Base-by-base conservation (phyloP, 2,113 vertebrate species). In the Chlorodrepanis virens region DNA sequence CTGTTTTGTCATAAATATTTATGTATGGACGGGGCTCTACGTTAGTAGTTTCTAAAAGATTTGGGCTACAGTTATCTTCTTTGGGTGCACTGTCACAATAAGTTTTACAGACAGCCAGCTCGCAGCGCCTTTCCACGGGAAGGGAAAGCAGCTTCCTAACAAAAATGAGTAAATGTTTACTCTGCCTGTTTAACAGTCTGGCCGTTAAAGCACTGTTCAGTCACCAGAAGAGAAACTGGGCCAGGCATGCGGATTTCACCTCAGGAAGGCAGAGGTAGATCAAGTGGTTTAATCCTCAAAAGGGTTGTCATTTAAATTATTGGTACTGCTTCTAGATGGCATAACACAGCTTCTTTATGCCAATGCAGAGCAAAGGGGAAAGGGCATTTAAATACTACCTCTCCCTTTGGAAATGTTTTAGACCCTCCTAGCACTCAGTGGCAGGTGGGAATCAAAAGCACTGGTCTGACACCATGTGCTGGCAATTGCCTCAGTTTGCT, bases 1-100 rank as follows among this genome's bases (percentile, higher is more conserved):
- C 65, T 78, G 39, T 28, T 96, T 88, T 85, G 14, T 64, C 72
- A 57, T 63, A 96, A 92, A 71, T 89, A 92, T 94, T 92, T 94
- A 37, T 92, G 74, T 86, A 16, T 12, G 37, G 81, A n/a, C 56
- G 82, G 60, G 82, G 25, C 21, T 84, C 74, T 56, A 44, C 5
- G 25, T 79, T 53, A 86, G 76, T 61, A 0, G 1, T 54, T 91
- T 87, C 91, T 29, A 35, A 63, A 87, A 77, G 10, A 25, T 50
- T 29, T 12, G 47, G 76, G 67, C 39, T 61, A 25, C 16, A n/a
- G 9, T 77, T 68, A 21, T n/a, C 50, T 52, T 76, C 40, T 78
- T 77, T 0, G 5, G 15, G 19, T 76, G 22, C 24, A 14, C 14
- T 91, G 23, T 47, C 27, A 9, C 53, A 90, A 2, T 61, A n/a